phyloP scores from a whole-genome alignment of 2,113 vertebrate species.

The Sus scrofa region T2T-Sscrofa CM000812.6:169651501-169652000 shows the following conservation, averaged over 20 bases:
- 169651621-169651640: constrained; percentile 12
- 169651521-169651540: neutral
- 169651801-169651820: neutral
- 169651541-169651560: neutral
- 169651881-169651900: neutral
- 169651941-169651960: neutral
- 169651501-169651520: neutral
- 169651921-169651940: neutral
- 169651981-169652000: neutral
- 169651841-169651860: neutral
- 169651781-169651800: neutral
- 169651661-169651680: neutral
- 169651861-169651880: neutral
- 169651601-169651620: constrained; percentile 51
- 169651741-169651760: constrained; percentile 9
- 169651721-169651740: constrained; percentile 41
- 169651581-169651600: neutral
- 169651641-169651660: neutral
- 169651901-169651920: neutral
- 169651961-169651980: neutral
- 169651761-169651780: neutral
- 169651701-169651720: neutral
- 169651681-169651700: neutral
- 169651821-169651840: neutral
- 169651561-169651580: neutral